These are phyloP conservation scores for Saccostrea glomerata DNA, from an alignment of 1,140 invertebrate species.

Conservation along the genomic window DNA sequence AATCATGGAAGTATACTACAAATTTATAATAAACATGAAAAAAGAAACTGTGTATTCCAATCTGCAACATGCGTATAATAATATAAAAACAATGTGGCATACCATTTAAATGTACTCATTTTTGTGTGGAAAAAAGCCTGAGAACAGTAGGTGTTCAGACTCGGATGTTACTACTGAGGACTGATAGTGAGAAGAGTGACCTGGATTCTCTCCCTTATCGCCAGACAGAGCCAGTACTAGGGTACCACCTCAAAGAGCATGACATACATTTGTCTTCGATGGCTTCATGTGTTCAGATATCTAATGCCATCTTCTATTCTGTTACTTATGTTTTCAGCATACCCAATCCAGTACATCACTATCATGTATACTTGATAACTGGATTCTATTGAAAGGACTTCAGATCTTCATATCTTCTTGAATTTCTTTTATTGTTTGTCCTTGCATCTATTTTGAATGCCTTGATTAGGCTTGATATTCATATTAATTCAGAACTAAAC, in stretches of 20 bases:
- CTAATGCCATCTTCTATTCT: too few species aligned
- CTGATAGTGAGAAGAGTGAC: constrained; percentile 19
- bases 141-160: constrained; percentile 19
- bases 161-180: not conserved
- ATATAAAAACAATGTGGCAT: not conserved
- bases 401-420: not conserved
- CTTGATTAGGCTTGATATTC: too few species aligned
- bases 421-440: not conserved
- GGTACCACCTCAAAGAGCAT: constrained; percentile 5
- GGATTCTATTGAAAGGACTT: too few species aligned
- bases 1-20: not conserved
- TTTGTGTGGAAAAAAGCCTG: not conserved
- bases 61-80: not conserved
- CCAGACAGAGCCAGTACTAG: constrained; percentile 8
- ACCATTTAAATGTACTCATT: not conserved
- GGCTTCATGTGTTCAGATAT: not conserved
- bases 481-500: not conserved
- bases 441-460: not conserved
- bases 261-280: constrained; percentile 7
- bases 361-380: too few species aligned
- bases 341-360: too few species aligned
- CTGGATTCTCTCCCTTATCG: not conserved
- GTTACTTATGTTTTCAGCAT: too few species aligned
- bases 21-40: too few species aligned
- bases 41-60: not conserved